These are phyloP conservation scores for Semnornis frantzii DNA, from an alignment of 2,113 vertebrate genomes.

Conservation along the genomic window DNA sequence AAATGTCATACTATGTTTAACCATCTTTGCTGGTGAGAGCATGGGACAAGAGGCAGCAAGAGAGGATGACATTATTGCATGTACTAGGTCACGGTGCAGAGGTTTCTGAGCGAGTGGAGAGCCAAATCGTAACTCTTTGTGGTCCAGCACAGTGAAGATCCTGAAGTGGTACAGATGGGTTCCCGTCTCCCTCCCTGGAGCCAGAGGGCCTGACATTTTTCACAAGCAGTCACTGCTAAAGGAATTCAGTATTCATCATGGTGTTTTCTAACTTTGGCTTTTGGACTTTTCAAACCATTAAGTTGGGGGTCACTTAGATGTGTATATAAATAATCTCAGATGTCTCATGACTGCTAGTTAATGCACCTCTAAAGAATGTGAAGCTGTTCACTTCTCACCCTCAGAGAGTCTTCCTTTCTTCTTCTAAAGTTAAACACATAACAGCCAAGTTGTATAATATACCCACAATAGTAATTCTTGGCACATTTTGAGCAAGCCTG, in stretches of 20 bases:
- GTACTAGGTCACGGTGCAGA: background rate
- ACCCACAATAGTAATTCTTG: constrained; percentile 52
- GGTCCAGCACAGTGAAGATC: background rate
- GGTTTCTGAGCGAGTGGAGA: background rate
- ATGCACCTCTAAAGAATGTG: background rate
- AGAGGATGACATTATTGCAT: background rate
- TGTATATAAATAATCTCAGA: background rate
- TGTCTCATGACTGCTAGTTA: background rate
- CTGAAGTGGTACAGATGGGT: background rate
- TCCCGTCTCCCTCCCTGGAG: background rate
- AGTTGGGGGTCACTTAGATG: rapidly evolving
- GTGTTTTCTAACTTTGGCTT: background rate
- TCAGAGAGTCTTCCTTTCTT: background rate
- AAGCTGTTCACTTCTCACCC: background rate
- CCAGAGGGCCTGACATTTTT: background rate
- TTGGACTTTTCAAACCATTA: background rate
- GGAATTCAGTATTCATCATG: rapidly evolving
- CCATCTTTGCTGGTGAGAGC: background rate
- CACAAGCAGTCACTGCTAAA: background rate
- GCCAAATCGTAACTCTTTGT: background rate
- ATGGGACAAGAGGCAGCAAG: background rate
- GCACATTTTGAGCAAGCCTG: constrained; percentile 47
- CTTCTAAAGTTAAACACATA: constrained; percentile 23
- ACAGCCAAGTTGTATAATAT: constrained; percentile 53
- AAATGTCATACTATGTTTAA: constrained; percentile 2